phyloP scores from a whole-genome alignment of 2,113 vertebrate species.

The Chitala chitala region DNA sequence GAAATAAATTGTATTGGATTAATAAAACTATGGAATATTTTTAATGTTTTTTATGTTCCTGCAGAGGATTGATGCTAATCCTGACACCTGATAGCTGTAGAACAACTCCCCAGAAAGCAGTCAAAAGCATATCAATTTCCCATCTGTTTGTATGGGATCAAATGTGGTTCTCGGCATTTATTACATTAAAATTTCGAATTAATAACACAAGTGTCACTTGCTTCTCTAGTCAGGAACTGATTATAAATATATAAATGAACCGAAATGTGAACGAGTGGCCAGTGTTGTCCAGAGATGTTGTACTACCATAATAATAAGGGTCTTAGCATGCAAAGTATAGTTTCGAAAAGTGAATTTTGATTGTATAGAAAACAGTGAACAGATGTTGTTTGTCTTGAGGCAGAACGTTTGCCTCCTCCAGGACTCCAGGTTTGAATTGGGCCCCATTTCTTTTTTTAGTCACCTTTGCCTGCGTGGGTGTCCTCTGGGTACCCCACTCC shows the following conservation, averaged over 20 bases:
- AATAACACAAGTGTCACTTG: background rate
- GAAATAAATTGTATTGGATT: too few species aligned
- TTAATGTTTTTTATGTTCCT: background rate
- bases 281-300: too few species aligned
- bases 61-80: background rate
- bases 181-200: background rate
- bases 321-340: background rate
- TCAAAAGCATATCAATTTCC: constrained; percentile 1
- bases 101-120: background rate
- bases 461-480: too few species aligned
- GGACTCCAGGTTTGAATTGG: too few species aligned
- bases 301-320: too few species aligned
- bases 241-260: background rate
- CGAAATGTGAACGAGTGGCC: background rate
- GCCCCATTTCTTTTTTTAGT: too few species aligned
- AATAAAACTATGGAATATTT: background rate
- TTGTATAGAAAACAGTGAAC: too few species aligned
- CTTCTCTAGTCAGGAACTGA: background rate
- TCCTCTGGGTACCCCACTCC: too few species aligned
- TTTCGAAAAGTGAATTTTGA: too few species aligned
- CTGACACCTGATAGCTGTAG: background rate
- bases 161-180: background rate
- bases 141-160: background rate
- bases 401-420: too few species aligned
- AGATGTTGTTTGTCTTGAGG: too few species aligned